These are phyloP conservation scores for Fratercula arctica DNA, from an alignment of 2,797 vertebrate genomes.

Conservation along the genomic window DNA sequence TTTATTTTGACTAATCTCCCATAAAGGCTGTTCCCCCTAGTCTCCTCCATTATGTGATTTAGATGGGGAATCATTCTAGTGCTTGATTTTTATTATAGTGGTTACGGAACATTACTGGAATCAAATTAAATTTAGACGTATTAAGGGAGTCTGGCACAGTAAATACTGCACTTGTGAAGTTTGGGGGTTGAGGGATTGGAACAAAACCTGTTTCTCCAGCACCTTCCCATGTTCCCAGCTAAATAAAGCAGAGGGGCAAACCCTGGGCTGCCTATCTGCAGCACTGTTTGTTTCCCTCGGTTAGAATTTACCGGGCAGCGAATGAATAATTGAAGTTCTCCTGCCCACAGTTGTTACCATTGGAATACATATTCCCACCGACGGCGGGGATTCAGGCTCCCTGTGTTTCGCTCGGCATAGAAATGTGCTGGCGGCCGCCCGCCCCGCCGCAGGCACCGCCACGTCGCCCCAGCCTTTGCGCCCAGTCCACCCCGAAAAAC, in stretches of 20 bases:
- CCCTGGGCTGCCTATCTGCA: neutral
- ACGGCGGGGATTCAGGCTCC: neutral
- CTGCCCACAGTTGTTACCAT: slow-evolving; percentile 37
- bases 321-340: slow-evolving; percentile 64
- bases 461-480: accelerated
- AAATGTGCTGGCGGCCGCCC: neutral
- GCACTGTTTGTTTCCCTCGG: slow-evolving; percentile 14
- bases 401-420: neutral
- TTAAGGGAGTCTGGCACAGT: slow-evolving; percentile 59
- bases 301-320: slow-evolving; percentile 26
- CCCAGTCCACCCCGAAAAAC: accelerated
- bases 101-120: slow-evolving; percentile 62
- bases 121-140: slow-evolving; percentile 69
- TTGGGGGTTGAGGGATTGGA: slow-evolving; percentile 54
- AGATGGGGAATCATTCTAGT: slow-evolving; percentile 43
- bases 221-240: slow-evolving; percentile 58
- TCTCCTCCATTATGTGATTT: slow-evolving; percentile 56
- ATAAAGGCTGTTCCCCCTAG: slow-evolving; percentile 8
- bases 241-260: slow-evolving; percentile 56
- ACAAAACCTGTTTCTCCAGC: slow-evolving; percentile 56
- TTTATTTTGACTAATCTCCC: slow-evolving; percentile 61
- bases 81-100: slow-evolving; percentile 57
- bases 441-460: neutral
- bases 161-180: slow-evolving; percentile 63
- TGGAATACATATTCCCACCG: slow-evolving; percentile 12